Evolutionary conservation across 2,113 vertebrate species (phyloP), one percentile per base, ranked within the genome.

Genomic region (Leiothrix lutea): DNA sequence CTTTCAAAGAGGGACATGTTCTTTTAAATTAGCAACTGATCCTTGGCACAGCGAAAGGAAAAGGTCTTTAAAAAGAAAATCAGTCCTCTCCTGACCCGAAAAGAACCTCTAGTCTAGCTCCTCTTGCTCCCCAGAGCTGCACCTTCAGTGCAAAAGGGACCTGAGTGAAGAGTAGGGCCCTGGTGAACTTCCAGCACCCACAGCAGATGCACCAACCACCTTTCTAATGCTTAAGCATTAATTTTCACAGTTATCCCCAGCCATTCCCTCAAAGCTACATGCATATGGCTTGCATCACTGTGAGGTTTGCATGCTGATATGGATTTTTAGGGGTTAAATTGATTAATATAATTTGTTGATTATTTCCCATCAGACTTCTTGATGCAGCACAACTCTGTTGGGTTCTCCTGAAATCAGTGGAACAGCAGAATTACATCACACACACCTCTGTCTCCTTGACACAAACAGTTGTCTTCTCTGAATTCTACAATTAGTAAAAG

Each of bases 21-120:
- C 69, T 81, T 91, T 88, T 80, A 85, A 86, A 90, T 74, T 60
- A 70, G 62, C n/a, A 73, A 82, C 61, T 23, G 50, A 77, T 83
- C 79, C 67, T 66, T 67, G 58, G 62, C 71, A 74, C 11, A 6
- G 50, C 0, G 6, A 78, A 92, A 80, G 44, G 35, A 73, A 88
- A 69, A 83, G 64, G 14, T 62, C 66, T 72, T 67, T 54, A 25
- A 6, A 54, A 65, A 94, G 51, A 73, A 83, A 54, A 86, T 31
- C 33, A 42, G 29, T 48, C n/a, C 14, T 82, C 51, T 80, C 33
- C 28, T 24, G 38, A 70, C 35, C 71, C 70, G 50, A 66, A 44
- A 75, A 77, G 44, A 83, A n/a, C 7, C 23, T 64, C 67, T 73
- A 16, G 45, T 42, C 19, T 14, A 45, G 61, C 26, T 47, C 16